A percentile compares a stretch with the other conserved stretches of the same genome.
phyloP scores from a whole-genome alignment of 2,888 invertebrate species.

The Conus canariensis region DNA sequence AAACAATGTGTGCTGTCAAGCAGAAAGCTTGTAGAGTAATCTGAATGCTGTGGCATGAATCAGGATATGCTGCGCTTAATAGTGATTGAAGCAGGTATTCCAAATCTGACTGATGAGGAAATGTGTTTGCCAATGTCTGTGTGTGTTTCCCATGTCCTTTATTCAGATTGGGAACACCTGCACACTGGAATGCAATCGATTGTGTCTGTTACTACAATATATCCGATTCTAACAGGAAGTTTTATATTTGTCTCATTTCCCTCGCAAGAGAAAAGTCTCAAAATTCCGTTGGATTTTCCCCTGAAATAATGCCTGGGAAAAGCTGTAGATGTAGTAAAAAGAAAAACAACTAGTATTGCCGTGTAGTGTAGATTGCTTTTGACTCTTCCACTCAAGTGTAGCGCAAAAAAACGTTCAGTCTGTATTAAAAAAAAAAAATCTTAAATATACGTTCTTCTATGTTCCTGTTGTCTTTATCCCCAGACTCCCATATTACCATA shows the following conservation, averaged over 20 bases:
- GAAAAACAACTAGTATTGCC: not conserved
- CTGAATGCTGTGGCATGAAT: not conserved
- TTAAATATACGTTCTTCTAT: too few relatives aligned
- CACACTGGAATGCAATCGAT: not conserved
- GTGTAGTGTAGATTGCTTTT: not conserved
- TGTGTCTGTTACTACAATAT: not conserved
- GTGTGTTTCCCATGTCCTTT: not conserved
- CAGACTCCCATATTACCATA: not conserved
- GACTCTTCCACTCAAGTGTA: not conserved
- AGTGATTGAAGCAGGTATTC: not conserved
- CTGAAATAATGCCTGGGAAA: not conserved
- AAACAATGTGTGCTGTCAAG: not conserved
- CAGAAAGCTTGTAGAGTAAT: not conserved
- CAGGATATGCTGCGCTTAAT: not conserved
- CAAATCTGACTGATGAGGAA: not conserved
- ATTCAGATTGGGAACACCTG: not conserved
- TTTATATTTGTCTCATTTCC: not conserved
- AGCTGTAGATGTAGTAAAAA: not conserved
- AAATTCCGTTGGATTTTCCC: not conserved
- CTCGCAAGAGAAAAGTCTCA: not conserved
- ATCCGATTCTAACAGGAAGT: too few relatives aligned
- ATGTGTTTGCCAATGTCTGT: not conserved
- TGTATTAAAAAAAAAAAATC: too few relatives aligned
- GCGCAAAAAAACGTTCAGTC: too few relatives aligned
- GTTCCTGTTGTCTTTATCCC: not conserved